phyloP scores from a whole-genome alignment of 2,113 vertebrate genomes.

The Acanthisitta chloris region DNA sequence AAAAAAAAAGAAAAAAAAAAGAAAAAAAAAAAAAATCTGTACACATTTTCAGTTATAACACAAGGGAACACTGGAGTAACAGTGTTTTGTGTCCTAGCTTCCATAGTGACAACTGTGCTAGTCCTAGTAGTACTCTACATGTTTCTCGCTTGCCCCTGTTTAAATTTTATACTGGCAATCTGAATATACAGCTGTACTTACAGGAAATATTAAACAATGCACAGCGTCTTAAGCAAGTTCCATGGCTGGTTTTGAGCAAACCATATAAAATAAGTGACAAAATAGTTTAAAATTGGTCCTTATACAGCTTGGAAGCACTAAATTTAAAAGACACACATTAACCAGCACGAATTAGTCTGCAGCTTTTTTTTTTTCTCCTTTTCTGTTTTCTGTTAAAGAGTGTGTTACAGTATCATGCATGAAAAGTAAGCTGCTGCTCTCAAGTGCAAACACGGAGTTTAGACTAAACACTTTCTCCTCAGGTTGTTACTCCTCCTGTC shows the following conservation, averaged over 20 bases:
- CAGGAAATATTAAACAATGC: constrained; percentile 68
- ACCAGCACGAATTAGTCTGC: constrained; percentile 26
- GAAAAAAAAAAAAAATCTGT: not conserved
- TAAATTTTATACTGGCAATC: constrained; percentile 59
- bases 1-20: not conserved
- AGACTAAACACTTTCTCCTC: not conserved
- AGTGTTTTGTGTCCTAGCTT: constrained; percentile 27
- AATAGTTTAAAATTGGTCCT: constrained; percentile 72
- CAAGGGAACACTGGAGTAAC: constrained; percentile 3
- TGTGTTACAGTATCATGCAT: constrained; percentile 39
- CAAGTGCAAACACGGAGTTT: not conserved
- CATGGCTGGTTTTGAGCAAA: constrained; percentile 52
- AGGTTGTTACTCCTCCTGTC: not conserved
- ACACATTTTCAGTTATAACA: constrained; percentile 64
- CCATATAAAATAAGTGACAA: constrained; percentile 63
- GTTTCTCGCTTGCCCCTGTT: constrained; percentile 23
- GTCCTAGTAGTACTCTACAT: constrained; percentile 36
- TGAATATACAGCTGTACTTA: constrained; percentile 70
- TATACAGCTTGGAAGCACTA: constrained; percentile 66
- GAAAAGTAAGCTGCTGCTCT: constrained; percentile 48
- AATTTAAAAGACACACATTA: constrained; percentile 55
- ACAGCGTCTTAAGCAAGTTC: constrained; percentile 57
- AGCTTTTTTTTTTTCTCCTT: not conserved
- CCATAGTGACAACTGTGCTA: constrained; percentile 29
- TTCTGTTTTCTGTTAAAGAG: not conserved